Conservation (phyloP, 2,888 invertebrate genomes). For the Tiphia femorata region DNA sequence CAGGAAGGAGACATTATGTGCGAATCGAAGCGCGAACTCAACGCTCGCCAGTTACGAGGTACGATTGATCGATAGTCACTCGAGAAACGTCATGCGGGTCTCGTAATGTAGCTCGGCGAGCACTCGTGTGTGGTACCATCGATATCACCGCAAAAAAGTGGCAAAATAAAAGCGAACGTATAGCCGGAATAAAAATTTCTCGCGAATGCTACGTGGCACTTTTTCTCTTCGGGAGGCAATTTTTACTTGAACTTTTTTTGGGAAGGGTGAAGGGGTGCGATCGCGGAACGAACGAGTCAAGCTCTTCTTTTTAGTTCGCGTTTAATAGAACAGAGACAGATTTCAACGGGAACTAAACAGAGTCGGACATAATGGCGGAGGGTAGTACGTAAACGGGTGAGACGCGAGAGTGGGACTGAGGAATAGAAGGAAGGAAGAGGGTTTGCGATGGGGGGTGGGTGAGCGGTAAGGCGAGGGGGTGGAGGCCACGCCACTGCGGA, state of each 20-base stretch:
- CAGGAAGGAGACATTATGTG: too few species aligned
- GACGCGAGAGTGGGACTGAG: neutral
- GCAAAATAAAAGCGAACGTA: too few species aligned
- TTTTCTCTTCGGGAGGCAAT: neutral
- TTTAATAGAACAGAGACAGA: conserved; percentile 27
- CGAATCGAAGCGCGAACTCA: too few species aligned
- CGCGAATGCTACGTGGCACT: neutral
- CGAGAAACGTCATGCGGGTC: too few species aligned
- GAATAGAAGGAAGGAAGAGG: neutral
- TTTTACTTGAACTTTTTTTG: neutral
- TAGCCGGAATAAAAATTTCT: too few species aligned
- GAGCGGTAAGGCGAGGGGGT: neutral
- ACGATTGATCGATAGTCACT: too few species aligned
- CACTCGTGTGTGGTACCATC: too few species aligned
- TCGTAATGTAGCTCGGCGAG: too few species aligned
- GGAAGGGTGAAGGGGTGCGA: neutral
- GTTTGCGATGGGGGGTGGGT: neutral
- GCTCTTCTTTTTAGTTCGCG: conserved; percentile 4
- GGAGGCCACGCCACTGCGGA: too few species aligned
- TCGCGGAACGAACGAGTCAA: neutral
- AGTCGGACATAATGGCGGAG: neutral
- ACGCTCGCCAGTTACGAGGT: too few species aligned
- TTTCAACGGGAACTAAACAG: conserved; percentile 17
- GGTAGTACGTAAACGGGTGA: too few species aligned
- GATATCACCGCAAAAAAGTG: too few species aligned